These are phyloP conservation scores for Terrapene triunguis DNA, from an alignment of 2,113 vertebrate species.

Conservation along the genomic window DNA sequence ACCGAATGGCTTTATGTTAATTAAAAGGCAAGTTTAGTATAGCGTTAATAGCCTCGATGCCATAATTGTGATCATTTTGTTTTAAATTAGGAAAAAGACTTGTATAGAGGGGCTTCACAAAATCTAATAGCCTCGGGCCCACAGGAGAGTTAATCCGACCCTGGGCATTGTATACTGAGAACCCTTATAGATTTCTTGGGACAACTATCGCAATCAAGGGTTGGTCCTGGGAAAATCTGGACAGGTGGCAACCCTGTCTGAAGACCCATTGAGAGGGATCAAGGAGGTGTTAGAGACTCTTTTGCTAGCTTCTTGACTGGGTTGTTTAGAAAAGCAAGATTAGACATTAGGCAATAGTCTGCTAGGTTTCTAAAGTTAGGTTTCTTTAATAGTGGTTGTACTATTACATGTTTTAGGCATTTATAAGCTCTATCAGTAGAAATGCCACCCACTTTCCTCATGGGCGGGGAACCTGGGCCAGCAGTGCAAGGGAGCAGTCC, in stretches of 20 bases:
- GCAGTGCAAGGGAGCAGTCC: not conserved
- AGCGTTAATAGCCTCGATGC: no score
- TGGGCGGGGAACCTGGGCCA: not conserved
- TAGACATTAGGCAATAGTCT: not conserved
- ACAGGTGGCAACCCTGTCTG: not conserved
- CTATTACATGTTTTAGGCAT: not conserved
- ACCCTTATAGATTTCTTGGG: not conserved
- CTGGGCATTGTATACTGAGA: not conserved
- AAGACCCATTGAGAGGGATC: not conserved
- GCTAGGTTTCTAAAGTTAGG: not conserved
- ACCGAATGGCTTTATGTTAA: no score
- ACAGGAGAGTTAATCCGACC: no score
- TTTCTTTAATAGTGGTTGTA: not conserved
- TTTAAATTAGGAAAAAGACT: no score
- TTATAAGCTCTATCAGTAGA: not conserved
- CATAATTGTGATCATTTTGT: no score
- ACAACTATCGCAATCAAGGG: not conserved
- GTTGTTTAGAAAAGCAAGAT: not conserved
- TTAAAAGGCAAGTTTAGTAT: no score
- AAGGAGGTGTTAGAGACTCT: not conserved
- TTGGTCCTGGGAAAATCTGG: not conserved
- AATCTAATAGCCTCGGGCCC: no score
- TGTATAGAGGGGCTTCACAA: no score
- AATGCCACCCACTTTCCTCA: not conserved
- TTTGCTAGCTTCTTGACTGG: not conserved